Percentiles rank a stretch among this genome's conserved stretches.
phyloP scores from a whole-genome alignment of 2,113 vertebrate species.

The Gorsachius goisagi region DNA sequence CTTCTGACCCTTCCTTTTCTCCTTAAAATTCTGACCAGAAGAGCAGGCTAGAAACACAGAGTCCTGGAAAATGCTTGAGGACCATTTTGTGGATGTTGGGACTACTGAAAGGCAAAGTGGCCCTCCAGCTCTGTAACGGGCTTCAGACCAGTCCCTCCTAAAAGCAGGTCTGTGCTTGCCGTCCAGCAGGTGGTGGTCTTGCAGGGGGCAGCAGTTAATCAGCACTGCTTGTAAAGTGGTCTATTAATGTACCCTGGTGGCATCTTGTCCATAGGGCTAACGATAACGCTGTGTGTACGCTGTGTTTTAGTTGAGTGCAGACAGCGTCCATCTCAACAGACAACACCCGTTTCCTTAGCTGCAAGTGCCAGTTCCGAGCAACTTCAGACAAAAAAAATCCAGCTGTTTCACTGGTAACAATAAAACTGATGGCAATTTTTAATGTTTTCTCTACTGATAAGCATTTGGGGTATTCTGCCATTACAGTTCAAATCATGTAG shows the following conservation, averaged over 20 bases:
- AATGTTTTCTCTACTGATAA: not conserved
- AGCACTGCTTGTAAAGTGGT: not conserved
- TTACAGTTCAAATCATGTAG: not conserved
- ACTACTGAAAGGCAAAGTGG: not conserved
- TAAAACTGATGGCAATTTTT: not conserved
- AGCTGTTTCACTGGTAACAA: not conserved
- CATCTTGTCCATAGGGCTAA: not conserved
- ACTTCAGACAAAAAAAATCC: not conserved
- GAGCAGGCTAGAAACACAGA: not conserved
- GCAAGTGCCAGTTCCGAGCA: not conserved
- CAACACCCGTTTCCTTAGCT: not conserved
- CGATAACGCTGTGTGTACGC: not conserved
- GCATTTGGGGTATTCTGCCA: not conserved
- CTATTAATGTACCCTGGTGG: not conserved
- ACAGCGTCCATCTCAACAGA: fast-evolving
- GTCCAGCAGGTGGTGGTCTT: not conserved
- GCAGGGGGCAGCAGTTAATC: not conserved
- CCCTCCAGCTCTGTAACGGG: fast-evolving
- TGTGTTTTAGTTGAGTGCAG: not conserved
- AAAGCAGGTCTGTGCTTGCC: not conserved
- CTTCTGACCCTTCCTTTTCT: not conserved
- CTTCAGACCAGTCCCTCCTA: not conserved
- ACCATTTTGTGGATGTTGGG: not conserved
- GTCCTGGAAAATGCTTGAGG: not conserved
- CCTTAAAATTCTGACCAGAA: not conserved